Base-by-base conservation (phyloP, 2,797 vertebrate species). In the Sebastes matsubarae region DNA sequence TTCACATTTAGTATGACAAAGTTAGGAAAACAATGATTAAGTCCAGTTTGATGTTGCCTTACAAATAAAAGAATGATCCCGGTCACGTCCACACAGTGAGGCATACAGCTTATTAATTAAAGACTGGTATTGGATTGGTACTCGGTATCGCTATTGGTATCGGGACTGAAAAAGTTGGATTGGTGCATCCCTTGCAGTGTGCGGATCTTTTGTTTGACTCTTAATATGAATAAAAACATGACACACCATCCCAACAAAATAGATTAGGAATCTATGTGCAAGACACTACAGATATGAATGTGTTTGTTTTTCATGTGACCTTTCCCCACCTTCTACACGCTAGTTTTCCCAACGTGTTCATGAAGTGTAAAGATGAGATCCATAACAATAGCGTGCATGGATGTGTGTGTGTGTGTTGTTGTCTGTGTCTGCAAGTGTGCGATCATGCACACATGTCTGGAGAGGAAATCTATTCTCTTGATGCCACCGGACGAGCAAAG, bases 381-480 rank as follows among this genome's bases (percentile, higher is more conserved):
- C 24, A 22, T 12, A 81, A 82, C 81, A 89, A 82, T 78, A 55
- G 16, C 46, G n/a, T 54, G 14, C 61, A 34, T 29, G 34, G 8
- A 55, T 36, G 64, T 75, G 29, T 58, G 16, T 54, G 32, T 73
- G 42, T 75, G 61, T 25, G 60, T 14, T 12, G 52, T 29, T 32
- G 38, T 74, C 30, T 18, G 11, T 78, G 50, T 78, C 18, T 72
- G 42, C 8, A 14, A 76, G 32, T 77, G 71, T 81, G 72, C 32
- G 64, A 77, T 73, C 64, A 65, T 75, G 79, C 77, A 71, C 75
- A 75, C 58, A 82, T 34, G 90, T 91, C 90, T 93, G 72, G 81
- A 89, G 86, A 92, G 88, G 84, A 93, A 93, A 86, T 75, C 67
- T 87, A 80, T 88, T 88, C 82, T 89, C 75, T 82, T 81, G 65